Percentiles rank a stretch among this genome's conserved stretches.
Conservation (phyloP, 2,888 invertebrate species). For the Agonopterix alstromeriana region DNA sequence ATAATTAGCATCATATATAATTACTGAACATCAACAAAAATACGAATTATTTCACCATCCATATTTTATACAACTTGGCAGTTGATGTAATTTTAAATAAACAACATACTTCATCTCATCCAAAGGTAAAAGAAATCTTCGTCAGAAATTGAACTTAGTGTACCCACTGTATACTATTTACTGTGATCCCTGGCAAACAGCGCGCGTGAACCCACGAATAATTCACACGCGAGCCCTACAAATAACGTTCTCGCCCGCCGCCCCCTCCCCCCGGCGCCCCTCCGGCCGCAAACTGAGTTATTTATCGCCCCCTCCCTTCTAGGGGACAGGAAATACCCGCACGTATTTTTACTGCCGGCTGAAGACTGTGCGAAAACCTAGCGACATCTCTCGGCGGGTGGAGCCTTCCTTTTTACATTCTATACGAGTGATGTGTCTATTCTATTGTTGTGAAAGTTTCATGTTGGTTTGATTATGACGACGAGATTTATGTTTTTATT, state of each 20-base stretch:
- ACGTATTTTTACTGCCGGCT: constrained; percentile 68
- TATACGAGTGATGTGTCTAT: not conserved
- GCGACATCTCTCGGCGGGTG: constrained; percentile 61
- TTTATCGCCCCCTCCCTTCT: constrained; percentile 61
- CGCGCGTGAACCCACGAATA: constrained; percentile 75
- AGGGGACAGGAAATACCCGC: constrained; percentile 69
- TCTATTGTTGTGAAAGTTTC: not conserved
- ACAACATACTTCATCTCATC: too few species aligned
- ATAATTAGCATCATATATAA: too few species aligned
- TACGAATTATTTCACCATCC: too few species aligned
- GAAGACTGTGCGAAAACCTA: constrained; percentile 38
- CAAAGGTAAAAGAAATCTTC: not conserved
- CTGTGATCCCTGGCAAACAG: constrained; percentile 42
- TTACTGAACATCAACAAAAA: too few species aligned
- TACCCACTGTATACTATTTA: not conserved
- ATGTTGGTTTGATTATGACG: not conserved
- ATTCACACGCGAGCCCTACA: constrained; percentile 76
- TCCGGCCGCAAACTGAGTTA: constrained; percentile 69
- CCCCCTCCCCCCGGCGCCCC: constrained; percentile 18
- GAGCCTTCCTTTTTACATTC: not conserved
- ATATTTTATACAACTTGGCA: too few species aligned
- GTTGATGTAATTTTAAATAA: too few species aligned
- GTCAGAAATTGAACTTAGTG: not conserved
- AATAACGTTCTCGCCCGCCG: constrained; percentile 52
- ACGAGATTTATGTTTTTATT: not conserved